A percentile compares a stretch with the other conserved stretches of the same genome.
phyloP scores from a whole-genome alignment of 2,113 vertebrate species.

The Sinocyclocheilus anophthalmus region DNA sequence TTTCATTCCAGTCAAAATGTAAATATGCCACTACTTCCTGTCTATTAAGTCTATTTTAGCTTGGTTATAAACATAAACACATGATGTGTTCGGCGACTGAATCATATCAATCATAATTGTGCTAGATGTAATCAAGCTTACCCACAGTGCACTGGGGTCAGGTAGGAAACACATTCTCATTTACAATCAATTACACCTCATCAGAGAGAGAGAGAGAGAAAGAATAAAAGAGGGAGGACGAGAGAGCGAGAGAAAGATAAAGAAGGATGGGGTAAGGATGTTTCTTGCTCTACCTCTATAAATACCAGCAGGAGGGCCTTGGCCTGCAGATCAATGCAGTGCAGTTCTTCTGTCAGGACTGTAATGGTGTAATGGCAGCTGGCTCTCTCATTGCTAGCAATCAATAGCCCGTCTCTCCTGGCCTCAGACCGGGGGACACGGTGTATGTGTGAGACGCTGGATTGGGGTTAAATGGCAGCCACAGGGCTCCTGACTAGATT shows the following conservation, averaged over 20 bases:
- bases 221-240: background rate
- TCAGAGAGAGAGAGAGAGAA: background rate
- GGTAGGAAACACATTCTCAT: constrained; percentile 85
- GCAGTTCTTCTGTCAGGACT: constrained; percentile 88
- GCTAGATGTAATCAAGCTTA: constrained; percentile 91
- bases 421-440: constrained; percentile 71
- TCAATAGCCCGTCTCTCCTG: constrained; percentile 82
- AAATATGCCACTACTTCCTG: background rate
- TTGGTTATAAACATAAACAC: constrained; percentile 63
- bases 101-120: constrained; percentile 93
- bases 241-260: constrained; percentile 72
- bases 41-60: background rate
- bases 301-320: constrained; percentile 84
- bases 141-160: constrained; percentile 89
- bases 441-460: constrained; percentile 9
- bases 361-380: constrained; percentile 84
- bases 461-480: constrained; percentile 69
- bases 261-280: constrained; percentile 46
- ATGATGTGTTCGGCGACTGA: constrained; percentile 80
- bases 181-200: constrained; percentile 94
- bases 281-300: constrained; percentile 79
- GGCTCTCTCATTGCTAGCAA: constrained; percentile 78
- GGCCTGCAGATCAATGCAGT: constrained; percentile 82
- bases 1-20: background rate
- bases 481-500: constrained; percentile 34